These are phyloP conservation scores for Zoanthus sociatus DNA, from an alignment of 92 coral and sea anemone species.

Conservation along the genomic window DNA sequence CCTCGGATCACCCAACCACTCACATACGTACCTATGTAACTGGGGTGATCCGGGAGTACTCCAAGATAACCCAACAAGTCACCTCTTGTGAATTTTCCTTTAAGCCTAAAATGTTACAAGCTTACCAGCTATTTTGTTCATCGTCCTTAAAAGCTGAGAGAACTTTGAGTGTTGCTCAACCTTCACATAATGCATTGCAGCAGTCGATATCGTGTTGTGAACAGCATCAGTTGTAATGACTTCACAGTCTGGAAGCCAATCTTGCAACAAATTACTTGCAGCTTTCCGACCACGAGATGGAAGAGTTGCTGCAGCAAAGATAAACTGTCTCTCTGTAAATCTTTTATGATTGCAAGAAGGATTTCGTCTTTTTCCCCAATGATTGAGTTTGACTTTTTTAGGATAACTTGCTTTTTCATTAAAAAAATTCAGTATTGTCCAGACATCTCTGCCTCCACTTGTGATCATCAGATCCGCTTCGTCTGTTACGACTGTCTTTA, in stretches of 20 bases:
- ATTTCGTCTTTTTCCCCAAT: neutral
- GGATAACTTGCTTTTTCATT: constrained; percentile 22
- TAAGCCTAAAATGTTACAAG: neutral
- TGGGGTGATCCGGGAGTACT: too few species aligned
- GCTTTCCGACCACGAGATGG: constrained; percentile 90
- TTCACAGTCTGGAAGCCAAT: constrained; percentile 78
- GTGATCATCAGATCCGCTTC: constrained; percentile 89
- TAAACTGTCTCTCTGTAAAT: constrained; percentile 74
- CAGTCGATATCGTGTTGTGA: constrained; percentile 82
- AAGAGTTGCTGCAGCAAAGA: constrained; percentile 95
- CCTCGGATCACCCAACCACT: too few species aligned
- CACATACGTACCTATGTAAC: too few species aligned
- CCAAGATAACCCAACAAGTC: too few species aligned
- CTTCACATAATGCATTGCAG: constrained; percentile 66
- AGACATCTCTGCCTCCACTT: constrained; percentile 83
- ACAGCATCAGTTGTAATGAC: constrained; percentile 65
- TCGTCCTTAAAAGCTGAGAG: constrained; percentile 58
- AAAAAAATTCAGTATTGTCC: constrained; percentile 79
- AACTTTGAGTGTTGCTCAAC: constrained; percentile 73
- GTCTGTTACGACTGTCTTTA: constrained; percentile 78
- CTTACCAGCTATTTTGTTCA: constrained; percentile 66
- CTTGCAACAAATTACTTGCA: constrained; percentile 69
- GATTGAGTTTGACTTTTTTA: neutral
- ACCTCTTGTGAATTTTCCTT: neutral
- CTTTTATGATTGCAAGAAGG: neutral